Conservation (phyloP, 2,797 vertebrate genomes). For the Silurus aristotelis region DNA sequence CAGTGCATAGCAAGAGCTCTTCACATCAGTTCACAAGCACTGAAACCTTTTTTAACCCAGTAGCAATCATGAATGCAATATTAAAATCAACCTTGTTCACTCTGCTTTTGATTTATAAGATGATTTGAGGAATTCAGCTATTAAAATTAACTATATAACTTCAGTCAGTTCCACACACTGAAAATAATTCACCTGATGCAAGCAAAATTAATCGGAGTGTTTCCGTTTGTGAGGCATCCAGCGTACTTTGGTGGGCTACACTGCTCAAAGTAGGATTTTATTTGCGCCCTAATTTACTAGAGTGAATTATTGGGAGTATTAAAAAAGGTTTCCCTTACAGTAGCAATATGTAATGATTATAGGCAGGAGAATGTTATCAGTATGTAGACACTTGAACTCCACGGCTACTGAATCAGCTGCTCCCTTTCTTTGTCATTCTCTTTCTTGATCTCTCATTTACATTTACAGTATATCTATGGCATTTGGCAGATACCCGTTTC, state of each 20-base stretch:
- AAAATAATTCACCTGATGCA: background rate
- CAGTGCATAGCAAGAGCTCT: background rate
- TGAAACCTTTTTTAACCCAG: background rate
- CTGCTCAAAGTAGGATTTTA: background rate
- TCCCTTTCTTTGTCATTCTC: background rate
- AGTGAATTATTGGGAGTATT: conserved; percentile 24
- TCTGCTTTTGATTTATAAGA: background rate
- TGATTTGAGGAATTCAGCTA: background rate
- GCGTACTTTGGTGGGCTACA: background rate
- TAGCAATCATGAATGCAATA: background rate
- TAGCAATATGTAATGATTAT: background rate
- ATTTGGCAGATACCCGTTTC: too few relatives aligned
- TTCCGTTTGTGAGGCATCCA: too few relatives aligned
- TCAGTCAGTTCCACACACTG: background rate
- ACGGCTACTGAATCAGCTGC: conserved; percentile 29
- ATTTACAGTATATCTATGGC: too few relatives aligned
- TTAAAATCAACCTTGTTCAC: background rate
- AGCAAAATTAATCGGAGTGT: background rate
- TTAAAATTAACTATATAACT: background rate
- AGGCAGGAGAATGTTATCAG: background rate
- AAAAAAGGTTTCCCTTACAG: background rate
- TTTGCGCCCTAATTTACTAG: background rate
- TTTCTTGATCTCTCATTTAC: background rate
- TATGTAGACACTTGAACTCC: background rate
- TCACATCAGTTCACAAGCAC: background rate